Evolutionary conservation across 2,888 invertebrate species (phyloP).

Genomic region (Pandemis cinnamomeana): DNA sequence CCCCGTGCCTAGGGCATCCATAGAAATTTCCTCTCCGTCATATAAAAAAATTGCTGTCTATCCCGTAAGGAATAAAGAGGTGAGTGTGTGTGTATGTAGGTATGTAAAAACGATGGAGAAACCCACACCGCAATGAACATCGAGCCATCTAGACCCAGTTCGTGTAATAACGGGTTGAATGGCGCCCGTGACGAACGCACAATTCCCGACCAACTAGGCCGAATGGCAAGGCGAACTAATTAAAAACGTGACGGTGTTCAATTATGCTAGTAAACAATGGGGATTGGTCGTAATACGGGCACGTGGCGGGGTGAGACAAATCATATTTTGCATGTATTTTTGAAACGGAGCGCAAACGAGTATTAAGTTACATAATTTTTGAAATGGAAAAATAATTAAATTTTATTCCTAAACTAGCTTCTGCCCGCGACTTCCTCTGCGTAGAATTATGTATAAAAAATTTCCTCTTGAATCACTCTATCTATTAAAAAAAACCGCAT

Average conservation of each 20-base stretch:
- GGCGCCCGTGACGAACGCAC: not conserved
- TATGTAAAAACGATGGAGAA: not conserved
- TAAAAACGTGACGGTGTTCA: constrained; percentile 45
- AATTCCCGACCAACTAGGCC: constrained; percentile 21
- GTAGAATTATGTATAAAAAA: too few species aligned
- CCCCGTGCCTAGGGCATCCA: too few species aligned
- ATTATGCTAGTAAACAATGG: constrained; percentile 41
- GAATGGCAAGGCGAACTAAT: constrained; percentile 35
- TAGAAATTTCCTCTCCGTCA: too few species aligned
- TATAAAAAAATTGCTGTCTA: too few species aligned
- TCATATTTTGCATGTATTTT: constrained; percentile 9
- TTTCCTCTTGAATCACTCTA: too few species aligned
- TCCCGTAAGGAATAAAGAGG: too few species aligned
- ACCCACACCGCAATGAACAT: constrained; percentile 14
- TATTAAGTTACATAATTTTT: too few species aligned
- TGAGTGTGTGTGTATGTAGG: too few species aligned
- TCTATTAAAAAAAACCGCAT: too few species aligned
- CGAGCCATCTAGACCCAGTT: not conserved
- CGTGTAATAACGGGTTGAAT: constrained; percentile 4
- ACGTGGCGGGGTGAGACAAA: constrained; percentile 11
- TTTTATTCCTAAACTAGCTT: too few species aligned
- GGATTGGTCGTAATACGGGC: constrained; percentile 1
- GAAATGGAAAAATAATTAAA: too few species aligned
- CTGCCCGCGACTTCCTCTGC: too few species aligned
- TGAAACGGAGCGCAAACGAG: not conserved